Percentiles rank a stretch among this genome's conserved stretches.
Evolutionary conservation across 2,113 vertebrate species (phyloP).

Genomic region (Cryptotis parvus): DNA sequence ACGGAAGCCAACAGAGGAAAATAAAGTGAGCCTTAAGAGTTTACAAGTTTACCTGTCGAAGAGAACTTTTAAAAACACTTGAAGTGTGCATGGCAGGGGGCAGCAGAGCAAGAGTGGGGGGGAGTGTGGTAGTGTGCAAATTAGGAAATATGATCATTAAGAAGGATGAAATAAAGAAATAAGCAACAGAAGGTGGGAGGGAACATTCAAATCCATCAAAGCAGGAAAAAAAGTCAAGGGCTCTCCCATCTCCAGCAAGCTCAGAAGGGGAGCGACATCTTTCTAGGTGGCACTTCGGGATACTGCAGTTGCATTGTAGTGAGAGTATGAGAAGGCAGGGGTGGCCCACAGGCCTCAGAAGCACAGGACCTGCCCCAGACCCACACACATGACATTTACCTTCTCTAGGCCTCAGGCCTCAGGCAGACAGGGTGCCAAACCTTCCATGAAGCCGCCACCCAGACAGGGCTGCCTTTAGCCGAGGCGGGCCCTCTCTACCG

Average conservation of each 20-base stretch:
- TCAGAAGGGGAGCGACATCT: neutral
- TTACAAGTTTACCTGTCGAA: slow-evolving; percentile 44
- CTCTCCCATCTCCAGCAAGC: neutral
- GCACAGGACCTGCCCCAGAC: neutral
- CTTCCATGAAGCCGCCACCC: slow-evolving; percentile 27
- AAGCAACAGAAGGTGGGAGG: neutral
- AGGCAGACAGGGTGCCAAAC: neutral
- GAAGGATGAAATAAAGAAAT: neutral
- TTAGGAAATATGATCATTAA: slow-evolving; percentile 29
- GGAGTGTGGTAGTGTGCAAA: neutral
- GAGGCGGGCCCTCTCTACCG: neutral
- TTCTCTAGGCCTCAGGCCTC: neutral
- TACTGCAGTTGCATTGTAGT: no score
- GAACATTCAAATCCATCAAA: slow-evolving; percentile 38
- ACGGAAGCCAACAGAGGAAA: slow-evolving; percentile 59
- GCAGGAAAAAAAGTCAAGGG: slow-evolving; percentile 22
- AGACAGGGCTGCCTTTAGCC: neutral
- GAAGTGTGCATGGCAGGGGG: neutral
- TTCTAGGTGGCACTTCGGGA: neutral
- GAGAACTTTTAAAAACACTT: neutral
- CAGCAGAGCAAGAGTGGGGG: neutral
- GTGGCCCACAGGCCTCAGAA: neutral
- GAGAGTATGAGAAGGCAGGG: no score
- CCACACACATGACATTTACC: neutral
- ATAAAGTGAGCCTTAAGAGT: slow-evolving; percentile 46